Evolutionary conservation across 2,113 vertebrate genomes (phyloP).

Genomic region (Melierax canorus): DNA sequence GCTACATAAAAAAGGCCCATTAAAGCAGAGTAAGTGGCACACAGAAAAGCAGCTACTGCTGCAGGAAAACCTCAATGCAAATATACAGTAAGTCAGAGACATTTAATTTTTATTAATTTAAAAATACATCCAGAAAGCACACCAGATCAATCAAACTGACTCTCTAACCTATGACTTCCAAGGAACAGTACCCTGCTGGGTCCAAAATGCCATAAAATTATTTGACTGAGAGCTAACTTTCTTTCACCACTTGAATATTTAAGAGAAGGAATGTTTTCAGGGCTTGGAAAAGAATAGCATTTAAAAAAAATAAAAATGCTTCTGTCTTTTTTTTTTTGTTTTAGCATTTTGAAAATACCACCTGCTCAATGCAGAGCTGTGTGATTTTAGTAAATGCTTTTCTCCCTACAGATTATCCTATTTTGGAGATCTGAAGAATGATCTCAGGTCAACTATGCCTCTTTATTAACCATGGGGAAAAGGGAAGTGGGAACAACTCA

Average conservation of each 20-base stretch:
- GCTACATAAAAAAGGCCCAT: background rate
- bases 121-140: background rate
- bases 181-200: background rate
- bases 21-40: background rate
- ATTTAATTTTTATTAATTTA: constrained; percentile 5
- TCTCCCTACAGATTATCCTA: rapidly evolving
- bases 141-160: background rate
- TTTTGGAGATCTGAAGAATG: background rate
- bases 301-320: background rate
- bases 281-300: background rate
- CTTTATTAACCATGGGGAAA: background rate
- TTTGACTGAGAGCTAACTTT: background rate
- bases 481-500: background rate
- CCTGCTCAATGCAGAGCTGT: background rate
- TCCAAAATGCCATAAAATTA: background rate
- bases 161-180: background rate
- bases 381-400: background rate
- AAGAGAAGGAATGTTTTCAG: background rate
- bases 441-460: background rate
- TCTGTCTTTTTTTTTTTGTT: background rate
- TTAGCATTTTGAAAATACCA: background rate
- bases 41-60: background rate
- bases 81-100: background rate
- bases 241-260: background rate
- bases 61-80: background rate